Conservation (phyloP, 2,888 invertebrate genomes). For the Zhuqinia jingwanae region DNA sequence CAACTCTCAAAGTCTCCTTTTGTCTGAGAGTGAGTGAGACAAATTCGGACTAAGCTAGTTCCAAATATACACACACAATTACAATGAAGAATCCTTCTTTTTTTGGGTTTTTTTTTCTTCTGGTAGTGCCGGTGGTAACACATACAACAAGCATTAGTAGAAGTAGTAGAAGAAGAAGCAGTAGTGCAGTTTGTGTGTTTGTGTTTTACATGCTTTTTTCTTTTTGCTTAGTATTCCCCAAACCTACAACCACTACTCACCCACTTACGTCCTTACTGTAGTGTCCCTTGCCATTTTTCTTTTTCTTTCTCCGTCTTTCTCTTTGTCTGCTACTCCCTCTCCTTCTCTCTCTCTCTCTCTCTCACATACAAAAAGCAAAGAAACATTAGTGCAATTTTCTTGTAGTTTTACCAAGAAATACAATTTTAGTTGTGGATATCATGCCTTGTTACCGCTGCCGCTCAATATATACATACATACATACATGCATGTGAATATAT, state of each 20-base stretch:
- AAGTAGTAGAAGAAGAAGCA: too few relatives aligned
- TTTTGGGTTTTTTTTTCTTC: not conserved
- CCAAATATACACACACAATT: not conserved
- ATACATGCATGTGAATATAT: too few relatives aligned
- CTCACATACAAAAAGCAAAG: not conserved
- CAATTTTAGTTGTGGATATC: not conserved
- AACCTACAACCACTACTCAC: not conserved
- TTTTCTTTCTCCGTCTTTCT: not conserved
- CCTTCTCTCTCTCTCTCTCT: not conserved
- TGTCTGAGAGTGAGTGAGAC: slow-evolving; percentile 47
- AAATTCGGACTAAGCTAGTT: slow-evolving; percentile 47
- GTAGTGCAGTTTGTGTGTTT: too few relatives aligned
- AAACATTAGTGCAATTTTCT: slow-evolving; percentile 7
- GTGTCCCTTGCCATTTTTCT: slow-evolving; percentile 49
- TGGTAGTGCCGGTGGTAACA: not conserved
- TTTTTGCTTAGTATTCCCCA: not conserved
- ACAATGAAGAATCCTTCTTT: not conserved
- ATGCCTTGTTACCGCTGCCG: not conserved
- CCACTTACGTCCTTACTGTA: slow-evolving; percentile 9
- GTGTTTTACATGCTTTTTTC: not conserved
- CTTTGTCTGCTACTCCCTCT: slow-evolving; percentile 6
- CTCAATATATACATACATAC: too few relatives aligned
- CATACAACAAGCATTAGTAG: too few relatives aligned
- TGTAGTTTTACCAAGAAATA: not conserved
- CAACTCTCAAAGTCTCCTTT: slow-evolving; percentile 1